Evolutionary conservation across 2,888 invertebrate species (phyloP), one percentile per base, ranked within the genome.

Genomic region (Leptothorax acervorum): DNA sequence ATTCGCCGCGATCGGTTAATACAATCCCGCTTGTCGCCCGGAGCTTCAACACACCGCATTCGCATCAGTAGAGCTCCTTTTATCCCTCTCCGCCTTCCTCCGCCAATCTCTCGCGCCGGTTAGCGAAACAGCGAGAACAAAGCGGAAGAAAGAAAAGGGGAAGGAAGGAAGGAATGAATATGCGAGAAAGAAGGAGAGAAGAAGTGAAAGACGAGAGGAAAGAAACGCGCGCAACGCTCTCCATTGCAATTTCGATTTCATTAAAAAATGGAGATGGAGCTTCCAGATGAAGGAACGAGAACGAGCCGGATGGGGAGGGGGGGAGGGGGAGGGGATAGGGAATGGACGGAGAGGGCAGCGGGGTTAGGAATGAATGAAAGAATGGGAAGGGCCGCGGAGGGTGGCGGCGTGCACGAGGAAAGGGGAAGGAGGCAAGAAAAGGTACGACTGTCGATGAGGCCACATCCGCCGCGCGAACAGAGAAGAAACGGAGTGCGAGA

Each of bases 251-350:
- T 91, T 91, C 87, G 90, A 90, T 91, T 91, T 91, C 91, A 91
- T 91, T 91, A 91, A 91, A 91, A 91, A 92, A 91, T 91, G 91
- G 87, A 91, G 90, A 91, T 91, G 83, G 89, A 87, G 85, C 87
- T 90, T 88, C 86, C 88, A 91, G 89, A 82, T 83, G 89, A 82
- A 86, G 90, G 87, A 89, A 87, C 87, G 81, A 70, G 76, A 62
- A 73, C 63, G 78, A 68, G 84, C 53, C 18, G 53, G 73, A 45
- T 45, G 73, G 81, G 53, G 45, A 5, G 75, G 76, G 48, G 23
- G 23, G 0, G 23, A 0, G 23, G 23, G 73, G 81, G 53, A 39
- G 3, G 73, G 76, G 48, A 51, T 4, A 2, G 15, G 12, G n/a
- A n/a, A 45, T 15, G 12, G 75, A 28, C n/a, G 48, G 75, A 12